Base-by-base conservation (phyloP, 2,113 vertebrate species). In the Sceloporus undulatus region DNA sequence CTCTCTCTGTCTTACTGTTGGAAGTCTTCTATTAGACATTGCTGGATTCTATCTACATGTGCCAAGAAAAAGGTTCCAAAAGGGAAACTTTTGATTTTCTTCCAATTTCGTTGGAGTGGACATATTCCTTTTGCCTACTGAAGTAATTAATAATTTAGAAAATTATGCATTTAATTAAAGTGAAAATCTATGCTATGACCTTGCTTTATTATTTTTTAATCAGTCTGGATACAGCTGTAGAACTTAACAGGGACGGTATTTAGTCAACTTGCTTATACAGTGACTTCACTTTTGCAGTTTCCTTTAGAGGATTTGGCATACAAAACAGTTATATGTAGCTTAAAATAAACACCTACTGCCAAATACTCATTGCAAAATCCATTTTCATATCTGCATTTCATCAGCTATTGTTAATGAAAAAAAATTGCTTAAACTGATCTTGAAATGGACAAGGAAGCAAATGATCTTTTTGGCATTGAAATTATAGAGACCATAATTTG, bases 291-390 rank as follows among this genome's bases (percentile, higher is more conserved):
- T 74, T 34, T 68, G 25, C 82, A 87, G n/a, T 82, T 91, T 91
- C 79, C 90, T 88, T 76, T 82, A 70, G 84, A 89, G 91, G 91
- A 82, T 85, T 77, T 92, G 92, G 85, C 85, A 85, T 34, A 29
- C 65, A 54, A 90, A 84, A n/a, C 23, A 88, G 87, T 70, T 87
- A 78, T 90, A 70, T 79, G 40, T 87, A 74, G 82, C 65, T 89
- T 93, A 83, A 82, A 29, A 71, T 78, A 79, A 91, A 90, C 87
- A 91, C 56, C 48, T 77, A 21, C 76, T 29, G 79, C 86, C 75
- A 0, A 91, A 82, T 75, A 16, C 13, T 70, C 38, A 66, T 87
- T 70, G 52, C 73, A 88, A 88, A 91, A 84, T 5, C 81, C 25
- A n/a, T 48, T 81, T 91, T 86, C 21, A 19, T 90, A 82, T 77